Evolutionary conservation across 2,797 vertebrate genomes (phyloP), one percentile per base, ranked within the genome.

Genomic region (Acipenser ruthenus): DNA sequence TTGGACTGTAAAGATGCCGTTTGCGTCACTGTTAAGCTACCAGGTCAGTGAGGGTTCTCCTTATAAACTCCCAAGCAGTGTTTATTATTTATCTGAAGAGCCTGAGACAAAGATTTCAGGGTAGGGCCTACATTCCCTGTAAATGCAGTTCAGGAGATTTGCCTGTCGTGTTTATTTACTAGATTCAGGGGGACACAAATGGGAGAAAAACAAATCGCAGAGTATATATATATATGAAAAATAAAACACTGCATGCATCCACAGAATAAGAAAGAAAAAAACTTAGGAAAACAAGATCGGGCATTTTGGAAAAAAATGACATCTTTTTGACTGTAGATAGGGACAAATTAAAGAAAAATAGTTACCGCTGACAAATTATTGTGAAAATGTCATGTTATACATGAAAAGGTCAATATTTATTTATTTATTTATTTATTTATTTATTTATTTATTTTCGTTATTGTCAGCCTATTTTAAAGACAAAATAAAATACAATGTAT

Each of bases 1-100:
- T 83, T 82, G 67, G 71, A 80, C 80, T 69, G 69, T 72, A 70
- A 73, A 73, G 74, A 79, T 68, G 72, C 68, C 76, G 69, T 81
- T 18, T 77, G 68, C 67, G 49, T 51, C 52, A 59, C 62, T 60
- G 10, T 55, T 15, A 49, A 79, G 70, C 72, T 80, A 84, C 83
- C 82, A 55, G 23, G 55, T 52, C 52, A 5, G 49, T 12, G 48
- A 6, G 53, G 65, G 18, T 13, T 49, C 50, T 37, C 18, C 15
- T 37, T 56, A 6, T 56, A 56, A 50, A 10, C 49, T 65, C 47
- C 53, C 55, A 51, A 63, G 15, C 10, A 67, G 13, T 12, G 55
- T 58, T 58, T 58, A 58, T 58, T 58, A 58, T n/a, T 58, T 58
- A 58, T 58, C 55, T 58, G 55, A 65, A 37, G 51, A 62, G 70